These are phyloP conservation scores for Delia radicum DNA, from an alignment of 1,140 invertebrate species.

Conservation along the genomic window DNA sequence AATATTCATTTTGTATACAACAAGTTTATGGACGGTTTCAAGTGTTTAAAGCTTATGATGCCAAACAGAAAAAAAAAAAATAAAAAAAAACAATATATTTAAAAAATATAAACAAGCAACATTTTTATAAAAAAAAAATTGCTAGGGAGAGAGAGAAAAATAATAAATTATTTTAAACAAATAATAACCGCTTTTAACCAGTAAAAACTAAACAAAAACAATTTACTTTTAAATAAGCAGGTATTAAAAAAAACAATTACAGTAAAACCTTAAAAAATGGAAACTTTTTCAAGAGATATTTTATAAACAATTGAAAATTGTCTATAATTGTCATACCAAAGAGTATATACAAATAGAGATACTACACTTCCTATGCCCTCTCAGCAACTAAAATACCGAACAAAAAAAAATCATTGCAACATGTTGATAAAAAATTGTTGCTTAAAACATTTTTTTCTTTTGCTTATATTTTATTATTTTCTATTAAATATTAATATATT, in stretches of 20 bases:
- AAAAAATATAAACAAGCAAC: neutral
- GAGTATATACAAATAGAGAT: too few relatives aligned
- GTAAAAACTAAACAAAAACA: neutral
- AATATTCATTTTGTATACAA: neutral
- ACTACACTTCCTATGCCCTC: too few relatives aligned
- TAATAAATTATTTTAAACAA: neutral
- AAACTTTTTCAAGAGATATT: too few relatives aligned
- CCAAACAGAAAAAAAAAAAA: neutral
- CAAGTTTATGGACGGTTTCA: slow-evolving; percentile 9
- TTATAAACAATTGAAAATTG: too few relatives aligned
- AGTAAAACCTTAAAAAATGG: too few relatives aligned
- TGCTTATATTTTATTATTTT: too few relatives aligned
- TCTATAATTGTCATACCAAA: too few relatives aligned
- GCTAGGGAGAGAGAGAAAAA: neutral
- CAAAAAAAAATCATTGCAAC: too few relatives aligned
- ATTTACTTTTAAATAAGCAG: neutral
- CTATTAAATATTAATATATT: too few relatives aligned
- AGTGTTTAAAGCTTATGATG: neutral
- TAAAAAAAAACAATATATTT: neutral
- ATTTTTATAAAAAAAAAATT: neutral
- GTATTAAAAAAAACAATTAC: neutral
- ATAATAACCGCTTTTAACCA: slow-evolving; percentile 16
- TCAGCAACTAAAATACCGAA: too few relatives aligned
- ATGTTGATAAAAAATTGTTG: too few relatives aligned
- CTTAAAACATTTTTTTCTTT: too few relatives aligned